phyloP scores from a whole-genome alignment of 2,888 invertebrate species.

The Spisula subtruncata region DNA sequence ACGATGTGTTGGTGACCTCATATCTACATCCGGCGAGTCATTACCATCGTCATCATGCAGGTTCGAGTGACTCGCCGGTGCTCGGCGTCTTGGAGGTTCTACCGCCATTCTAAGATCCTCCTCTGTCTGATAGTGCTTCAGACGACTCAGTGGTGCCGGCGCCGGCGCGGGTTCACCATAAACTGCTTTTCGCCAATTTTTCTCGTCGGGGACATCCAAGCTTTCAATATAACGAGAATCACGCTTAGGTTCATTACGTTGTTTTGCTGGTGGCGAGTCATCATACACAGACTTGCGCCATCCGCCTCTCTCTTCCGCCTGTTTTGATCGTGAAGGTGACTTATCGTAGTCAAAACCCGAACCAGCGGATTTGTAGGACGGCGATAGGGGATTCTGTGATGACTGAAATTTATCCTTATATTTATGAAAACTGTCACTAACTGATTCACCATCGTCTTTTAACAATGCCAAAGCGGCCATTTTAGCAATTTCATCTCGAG shows the following conservation, averaged over 20 bases:
- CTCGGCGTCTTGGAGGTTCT: conserved; percentile 67
- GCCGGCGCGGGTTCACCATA: conserved; percentile 78
- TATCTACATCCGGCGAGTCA: conserved; percentile 63
- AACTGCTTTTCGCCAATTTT: conserved; percentile 82
- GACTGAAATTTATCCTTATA: conserved; percentile 78
- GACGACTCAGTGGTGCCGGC: conserved; percentile 51
- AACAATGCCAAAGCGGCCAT: conserved; percentile 73
- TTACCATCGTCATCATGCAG: conserved; percentile 67
- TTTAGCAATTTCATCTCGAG: conserved; percentile 72
- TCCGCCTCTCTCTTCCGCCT: conserved; percentile 63
- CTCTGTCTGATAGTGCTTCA: conserved; percentile 70
- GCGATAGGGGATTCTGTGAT: conserved; percentile 61
- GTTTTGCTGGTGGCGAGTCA: conserved; percentile 48
- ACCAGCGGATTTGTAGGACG: conserved; percentile 62
- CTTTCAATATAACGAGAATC: conserved; percentile 74
- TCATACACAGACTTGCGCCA: conserved; percentile 65
- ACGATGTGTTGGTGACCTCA: conserved; percentile 56
- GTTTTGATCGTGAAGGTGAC: conserved; percentile 46
- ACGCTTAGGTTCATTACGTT: conserved; percentile 54
- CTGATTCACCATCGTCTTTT: conserved; percentile 62
- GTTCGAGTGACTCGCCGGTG: conserved; percentile 75
- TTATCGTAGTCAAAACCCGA: conserved; percentile 53
- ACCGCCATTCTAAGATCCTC: conserved; percentile 72
- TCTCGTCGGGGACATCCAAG: conserved; percentile 80
- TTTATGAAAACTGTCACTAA: conserved; percentile 79